phyloP scores from a whole-genome alignment of 2,888 invertebrate genomes.

The Schizaphis graminum region DNA sequence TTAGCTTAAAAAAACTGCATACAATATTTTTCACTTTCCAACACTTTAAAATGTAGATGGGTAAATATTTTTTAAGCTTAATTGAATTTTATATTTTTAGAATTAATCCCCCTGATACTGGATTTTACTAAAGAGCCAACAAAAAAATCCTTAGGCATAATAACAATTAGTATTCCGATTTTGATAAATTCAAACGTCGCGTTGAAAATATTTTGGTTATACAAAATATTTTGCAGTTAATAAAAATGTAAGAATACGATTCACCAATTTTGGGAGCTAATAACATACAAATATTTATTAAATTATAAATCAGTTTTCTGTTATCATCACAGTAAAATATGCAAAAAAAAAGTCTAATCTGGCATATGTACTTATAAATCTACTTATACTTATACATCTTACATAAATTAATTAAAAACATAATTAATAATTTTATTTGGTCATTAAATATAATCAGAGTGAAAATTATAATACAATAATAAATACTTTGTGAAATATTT shows the following conservation, averaged over 20 bases:
- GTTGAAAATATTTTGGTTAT: neutral
- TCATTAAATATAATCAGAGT: neutral
- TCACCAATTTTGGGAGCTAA: neutral
- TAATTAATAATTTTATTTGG: neutral
- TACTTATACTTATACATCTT: too few relatives aligned
- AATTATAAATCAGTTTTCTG: neutral
- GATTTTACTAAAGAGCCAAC: neutral
- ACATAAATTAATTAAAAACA: too few relatives aligned
- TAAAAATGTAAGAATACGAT: neutral
- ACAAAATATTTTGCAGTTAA: neutral
- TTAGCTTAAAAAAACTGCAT: neutral
- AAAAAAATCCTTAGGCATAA: neutral
- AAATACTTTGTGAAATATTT: neutral
- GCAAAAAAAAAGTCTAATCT: neutral
- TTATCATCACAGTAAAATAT: neutral
- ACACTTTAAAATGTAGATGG: neutral
- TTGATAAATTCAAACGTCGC: neutral
- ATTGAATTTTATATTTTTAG: neutral
- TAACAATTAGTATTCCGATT: neutral
- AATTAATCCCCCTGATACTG: neutral
- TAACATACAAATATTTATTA: neutral
- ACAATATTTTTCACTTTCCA: neutral
- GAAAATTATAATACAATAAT: neutral
- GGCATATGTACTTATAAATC: neutral
- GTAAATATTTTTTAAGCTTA: conserved; percentile 15